Evolutionary conservation across 2,797 vertebrate species (phyloP).

Genomic region (Lepilemur septentrionalis): DNA sequence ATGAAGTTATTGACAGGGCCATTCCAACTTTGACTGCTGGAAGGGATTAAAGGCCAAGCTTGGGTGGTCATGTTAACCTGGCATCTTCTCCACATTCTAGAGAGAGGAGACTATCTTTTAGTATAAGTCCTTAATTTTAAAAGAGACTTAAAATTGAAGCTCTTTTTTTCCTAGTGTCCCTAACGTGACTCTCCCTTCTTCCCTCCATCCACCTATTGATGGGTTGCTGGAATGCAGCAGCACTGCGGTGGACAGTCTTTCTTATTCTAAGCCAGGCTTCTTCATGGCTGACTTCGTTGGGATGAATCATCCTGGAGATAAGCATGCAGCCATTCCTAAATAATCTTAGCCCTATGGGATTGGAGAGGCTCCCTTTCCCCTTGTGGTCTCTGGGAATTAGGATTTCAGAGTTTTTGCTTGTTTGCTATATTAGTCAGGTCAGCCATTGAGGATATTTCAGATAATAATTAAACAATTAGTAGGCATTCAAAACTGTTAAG

Average conservation of each 20-base stretch:
- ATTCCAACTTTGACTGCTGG: background rate
- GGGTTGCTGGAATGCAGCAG: background rate
- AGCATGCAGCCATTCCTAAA: background rate
- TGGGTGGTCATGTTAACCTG: background rate
- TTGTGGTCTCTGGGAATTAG: background rate
- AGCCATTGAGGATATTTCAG: slow-evolving; percentile 22
- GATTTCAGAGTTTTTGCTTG: background rate
- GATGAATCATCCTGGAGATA: background rate
- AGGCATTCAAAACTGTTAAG: background rate
- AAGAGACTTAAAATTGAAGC: background rate
- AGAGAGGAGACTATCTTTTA: background rate
- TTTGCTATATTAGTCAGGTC: background rate
- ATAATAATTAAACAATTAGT: background rate
- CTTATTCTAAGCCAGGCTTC: fast-evolving
- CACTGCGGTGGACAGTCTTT: background rate
- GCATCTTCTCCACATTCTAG: background rate
- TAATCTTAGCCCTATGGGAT: background rate
- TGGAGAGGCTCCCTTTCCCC: background rate
- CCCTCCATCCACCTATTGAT: background rate
- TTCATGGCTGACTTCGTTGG: background rate
- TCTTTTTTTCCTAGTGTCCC: background rate
- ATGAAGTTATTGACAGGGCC: background rate
- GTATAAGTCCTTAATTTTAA: background rate
- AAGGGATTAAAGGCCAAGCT: background rate
- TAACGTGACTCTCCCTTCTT: no score